Base-by-base conservation (phyloP, 2,113 vertebrate genomes). In the Mormoops blainvillei region DNA sequence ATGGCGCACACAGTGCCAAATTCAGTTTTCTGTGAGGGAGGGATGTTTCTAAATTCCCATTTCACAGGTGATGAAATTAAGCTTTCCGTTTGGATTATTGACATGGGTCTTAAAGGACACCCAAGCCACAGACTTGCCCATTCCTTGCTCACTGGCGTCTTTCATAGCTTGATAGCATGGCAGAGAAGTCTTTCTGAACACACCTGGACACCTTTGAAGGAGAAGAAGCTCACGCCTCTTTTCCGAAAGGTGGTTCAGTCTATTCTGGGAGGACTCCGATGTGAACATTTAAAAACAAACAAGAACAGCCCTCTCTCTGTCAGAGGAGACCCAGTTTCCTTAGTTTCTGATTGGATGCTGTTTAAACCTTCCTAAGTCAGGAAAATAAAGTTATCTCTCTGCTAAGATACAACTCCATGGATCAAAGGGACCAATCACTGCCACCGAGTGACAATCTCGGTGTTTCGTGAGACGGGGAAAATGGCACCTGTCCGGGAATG, bases 1-100 rank as follows among this genome's bases (percentile, higher is more conserved):
- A 16, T 2, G 4, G 26, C 68, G 20, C 22, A 0, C 13, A 13
- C 4, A 1, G 7, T 0, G 2, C n/a, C 63, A 36, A 8, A 12
- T 63, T 45, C 7, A 0, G 14, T 43, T 16, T 43, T n/a, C 28
- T 58, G 7, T 20, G 41, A 54, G 8, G 14, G 11, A 67, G 28
- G 19, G 13, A 41, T 52, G 22, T 26, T 81, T 85, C 36, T 56
- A 67, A 80, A 43, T 65, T 41, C 45, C 33, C 68, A 41, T 6
- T 54, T 41, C 56, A 56, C 7, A n/a, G 33, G 9, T 87, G 45
- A 61, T 58, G 9, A 76, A 31, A 52, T 87, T 56, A 89, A 52
- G 36, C 85, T 81, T 81, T 58, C 28, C 6, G 48, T 15, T 13
- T 3, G 31, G 15, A 41, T 3, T 67, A 58, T 3, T 24, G 16